Base-by-base conservation (phyloP, 53 echinoderm and acorn worm genomes). In the Henricia sp. region DNA sequence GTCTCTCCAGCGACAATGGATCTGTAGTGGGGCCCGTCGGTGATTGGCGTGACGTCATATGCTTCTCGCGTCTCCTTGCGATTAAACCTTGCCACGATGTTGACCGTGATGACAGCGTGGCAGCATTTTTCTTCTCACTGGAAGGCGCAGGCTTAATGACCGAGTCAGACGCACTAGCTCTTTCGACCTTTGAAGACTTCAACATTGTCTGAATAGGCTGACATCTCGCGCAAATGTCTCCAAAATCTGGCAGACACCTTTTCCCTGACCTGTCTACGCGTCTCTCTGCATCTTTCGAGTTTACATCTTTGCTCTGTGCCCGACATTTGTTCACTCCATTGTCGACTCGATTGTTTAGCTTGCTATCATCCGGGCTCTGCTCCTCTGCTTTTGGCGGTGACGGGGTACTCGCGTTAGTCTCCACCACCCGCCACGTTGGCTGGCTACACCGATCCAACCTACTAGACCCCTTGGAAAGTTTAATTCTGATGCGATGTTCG, bases 221-320 rank as follows among this genome's bases (percentile, higher is more conserved):
- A 43, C 58, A 57, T 57, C 76, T 59, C 29, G 42, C 56, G 9
- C 76, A 76, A 8, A 41, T 5, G 12, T 76, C 53, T 23, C 13
- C 24, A 52, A 37, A 23, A 0, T 73, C 37, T 50, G 52, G 73
- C 1, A 14, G 4, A 21, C 73, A 37, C 50, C 73, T 21, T 52
- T 37, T 73, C 24, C 53, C n/a, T n/a, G n/a, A n/a, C n/a, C n/a
- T 19, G 19, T 37, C 26, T 24, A 19, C 14, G 14, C 52, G 21
- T 16, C 34, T 12, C 13, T 73, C 24, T 23, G 62, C 29, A 6
- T 1, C 2, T 32, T 16, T 60, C 10, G 32, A 1, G 62, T 32
- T 60, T 2, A 4, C 30, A 34, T 10, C 33, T 23, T 23, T 28
- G 62, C 32, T 60, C 9, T 28, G 62, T 8, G 9, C 3, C 29